Percentiles rank a stretch among this genome's conserved stretches.
Conservation (phyloP, 2,113 vertebrate species). For the Sceloporus undulatus region DNA sequence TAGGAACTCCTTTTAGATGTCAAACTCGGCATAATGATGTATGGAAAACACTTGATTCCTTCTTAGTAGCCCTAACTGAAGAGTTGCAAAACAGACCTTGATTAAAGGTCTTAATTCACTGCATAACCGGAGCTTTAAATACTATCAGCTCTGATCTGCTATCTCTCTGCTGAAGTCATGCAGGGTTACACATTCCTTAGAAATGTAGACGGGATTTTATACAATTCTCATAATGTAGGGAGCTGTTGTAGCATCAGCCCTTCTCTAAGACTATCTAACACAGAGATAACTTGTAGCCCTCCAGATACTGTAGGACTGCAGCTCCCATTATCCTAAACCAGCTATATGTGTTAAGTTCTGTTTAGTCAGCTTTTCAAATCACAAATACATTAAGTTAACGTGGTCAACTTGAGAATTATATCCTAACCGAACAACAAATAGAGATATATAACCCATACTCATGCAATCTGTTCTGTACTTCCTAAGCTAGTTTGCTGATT, state of each 20-base stretch:
- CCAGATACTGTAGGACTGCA: too few species aligned
- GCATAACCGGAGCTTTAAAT: background rate
- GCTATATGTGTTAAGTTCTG: background rate
- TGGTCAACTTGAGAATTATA: background rate
- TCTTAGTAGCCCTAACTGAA: background rate
- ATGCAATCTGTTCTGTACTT: too few species aligned
- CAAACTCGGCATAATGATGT: conserved; percentile 11
- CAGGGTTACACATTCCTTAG: background rate
- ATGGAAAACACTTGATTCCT: conserved; percentile 33
- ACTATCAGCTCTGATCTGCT: background rate
- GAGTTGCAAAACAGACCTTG: conserved; percentile 4
- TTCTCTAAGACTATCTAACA: background rate
- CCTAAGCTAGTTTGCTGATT: too few species aligned
- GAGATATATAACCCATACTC: too few species aligned
- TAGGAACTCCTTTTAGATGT: conserved; percentile 15
- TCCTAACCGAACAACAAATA: too few species aligned
- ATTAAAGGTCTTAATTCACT: background rate
- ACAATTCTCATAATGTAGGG: background rate
- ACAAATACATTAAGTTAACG: background rate
- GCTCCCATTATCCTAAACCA: background rate
- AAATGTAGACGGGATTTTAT: background rate
- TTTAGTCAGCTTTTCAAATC: background rate
- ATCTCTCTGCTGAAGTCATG: background rate
- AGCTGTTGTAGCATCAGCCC: background rate
- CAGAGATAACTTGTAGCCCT: too few species aligned